Percentiles rank a stretch among this genome's conserved stretches.
Conservation (phyloP, 2,797 vertebrate species). For the Lutjanus campechanus region DNA sequence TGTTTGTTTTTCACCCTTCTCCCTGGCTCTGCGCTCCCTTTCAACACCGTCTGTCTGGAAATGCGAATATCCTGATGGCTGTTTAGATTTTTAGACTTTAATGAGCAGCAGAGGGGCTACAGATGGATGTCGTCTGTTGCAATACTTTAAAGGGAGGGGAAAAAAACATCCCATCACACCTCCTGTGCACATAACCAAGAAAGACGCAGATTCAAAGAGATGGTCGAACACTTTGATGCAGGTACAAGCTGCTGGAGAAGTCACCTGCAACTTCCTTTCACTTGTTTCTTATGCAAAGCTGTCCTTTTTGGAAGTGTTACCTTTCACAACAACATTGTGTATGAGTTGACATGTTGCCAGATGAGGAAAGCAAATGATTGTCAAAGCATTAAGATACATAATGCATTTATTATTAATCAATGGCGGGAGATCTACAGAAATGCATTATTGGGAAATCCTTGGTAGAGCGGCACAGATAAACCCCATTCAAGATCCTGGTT, state of each 20-base stretch:
- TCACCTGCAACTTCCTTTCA: not conserved
- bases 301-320: not conserved
- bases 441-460: not conserved
- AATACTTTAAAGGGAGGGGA: not conserved
- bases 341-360: not conserved
- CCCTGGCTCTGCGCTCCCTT: not conserved
- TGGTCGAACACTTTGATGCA: not conserved
- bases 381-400: not conserved
- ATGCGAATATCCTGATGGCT: not conserved
- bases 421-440: not conserved
- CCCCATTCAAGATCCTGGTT: not conserved
- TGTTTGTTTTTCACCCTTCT: not conserved
- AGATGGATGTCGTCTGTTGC: slow-evolving; percentile 20
- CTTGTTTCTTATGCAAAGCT: not conserved
- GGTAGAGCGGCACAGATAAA: not conserved
- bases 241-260: not conserved
- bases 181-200: not conserved
- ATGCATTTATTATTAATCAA: slow-evolving; percentile 19
- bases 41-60: not conserved
- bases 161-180: not conserved
- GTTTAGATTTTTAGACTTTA: slow-evolving; percentile 17
- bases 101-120: slow-evolving; percentile 22
- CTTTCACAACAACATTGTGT: not conserved
- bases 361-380: slow-evolving; percentile 8
- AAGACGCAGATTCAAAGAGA: slow-evolving; percentile 1